These are phyloP conservation scores for Sebastes oblongus DNA, from an alignment of 2,797 vertebrate genomes.

Conservation along the genomic window DNA sequence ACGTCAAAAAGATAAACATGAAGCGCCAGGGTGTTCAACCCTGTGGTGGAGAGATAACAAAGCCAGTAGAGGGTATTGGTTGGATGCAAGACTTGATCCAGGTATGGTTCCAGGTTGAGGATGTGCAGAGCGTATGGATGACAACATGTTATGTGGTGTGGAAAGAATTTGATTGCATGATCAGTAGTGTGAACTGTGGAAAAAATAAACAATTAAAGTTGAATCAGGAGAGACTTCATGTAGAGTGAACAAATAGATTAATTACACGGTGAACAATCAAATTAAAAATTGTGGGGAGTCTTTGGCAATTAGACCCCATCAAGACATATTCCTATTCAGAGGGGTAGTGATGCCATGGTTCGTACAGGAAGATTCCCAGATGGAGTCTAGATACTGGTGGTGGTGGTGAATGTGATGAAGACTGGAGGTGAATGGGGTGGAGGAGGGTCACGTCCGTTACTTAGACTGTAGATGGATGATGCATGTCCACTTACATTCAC, in stretches of 20 bases:
- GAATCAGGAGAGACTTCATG: neutral
- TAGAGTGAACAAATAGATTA: neutral
- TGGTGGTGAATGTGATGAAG: neutral
- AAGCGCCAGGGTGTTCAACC: constrained; percentile 35
- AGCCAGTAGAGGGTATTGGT: neutral
- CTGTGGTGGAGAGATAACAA: constrained; percentile 50
- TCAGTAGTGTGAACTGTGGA: constrained; percentile 19
- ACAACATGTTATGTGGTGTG: constrained; percentile 28
- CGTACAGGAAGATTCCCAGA: too few species aligned
- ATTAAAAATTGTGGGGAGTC: neutral
- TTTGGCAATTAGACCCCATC: neutral
- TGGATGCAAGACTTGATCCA: constrained; percentile 14
- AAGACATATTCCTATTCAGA: neutral
- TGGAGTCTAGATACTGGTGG: neutral
- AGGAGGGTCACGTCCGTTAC: neutral
- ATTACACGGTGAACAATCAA: neutral
- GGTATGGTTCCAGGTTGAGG: constrained; percentile 33
- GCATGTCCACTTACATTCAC: too few species aligned
- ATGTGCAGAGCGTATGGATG: constrained; percentile 22
- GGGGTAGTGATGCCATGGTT: too few species aligned
- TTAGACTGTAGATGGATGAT: too few species aligned
- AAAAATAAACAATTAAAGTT: neutral
- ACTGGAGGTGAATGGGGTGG: neutral
- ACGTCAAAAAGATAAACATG: constrained; percentile 46
- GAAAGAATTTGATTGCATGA: constrained; percentile 21